Base-by-base conservation (phyloP, 2,888 invertebrate species). In the Drosophila incognita region DNA sequence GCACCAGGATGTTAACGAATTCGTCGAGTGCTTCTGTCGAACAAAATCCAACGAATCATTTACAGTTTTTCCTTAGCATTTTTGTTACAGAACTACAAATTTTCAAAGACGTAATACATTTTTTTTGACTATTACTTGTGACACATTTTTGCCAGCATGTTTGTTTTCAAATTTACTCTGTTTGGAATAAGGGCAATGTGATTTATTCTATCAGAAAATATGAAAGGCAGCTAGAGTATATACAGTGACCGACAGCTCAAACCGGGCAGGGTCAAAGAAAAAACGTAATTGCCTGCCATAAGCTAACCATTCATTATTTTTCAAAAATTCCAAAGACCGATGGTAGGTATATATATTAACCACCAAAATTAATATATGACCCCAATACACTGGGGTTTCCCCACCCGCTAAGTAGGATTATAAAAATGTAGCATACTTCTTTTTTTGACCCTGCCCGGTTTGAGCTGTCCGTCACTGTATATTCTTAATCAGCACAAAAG, bases 1-100 rank as follows among this genome's bases (percentile, higher is more conserved):
- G 51, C 69, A 69, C 79, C 75, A 81, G 72, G 74, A 62, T 74
- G 83, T 73, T 75, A 76, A 57, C 65, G 53, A 67, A 61, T 48
- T 62, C 63, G 35, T 40, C 58, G 58, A 66, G 21, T 64, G 62
- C 72, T 73, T 74, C 38, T 79, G 68, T 62, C 64, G 69, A 70
- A 53, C 53, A 65, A 53, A 62, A 71, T 61, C 58, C 53, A 77
- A 82, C 72, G 60, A 53, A 68, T 67, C 75, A 79, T 70, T 67
- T 66, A 70, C 57, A 67, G 31, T 61, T 59, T 58, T 52, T 69
- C 29, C 54, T 53, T 8, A 79, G 40, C 82, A 90, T 87, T 51
- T 69, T 82, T 67, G 21, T 33, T 7, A 52, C 10, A 56, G 56
- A 57, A 72, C 56, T 38, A 53, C 29, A 54, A 63, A 72, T 62